phyloP scores from a whole-genome alignment of 2,888 invertebrate species.

The Dysmachus trigonus region DNA sequence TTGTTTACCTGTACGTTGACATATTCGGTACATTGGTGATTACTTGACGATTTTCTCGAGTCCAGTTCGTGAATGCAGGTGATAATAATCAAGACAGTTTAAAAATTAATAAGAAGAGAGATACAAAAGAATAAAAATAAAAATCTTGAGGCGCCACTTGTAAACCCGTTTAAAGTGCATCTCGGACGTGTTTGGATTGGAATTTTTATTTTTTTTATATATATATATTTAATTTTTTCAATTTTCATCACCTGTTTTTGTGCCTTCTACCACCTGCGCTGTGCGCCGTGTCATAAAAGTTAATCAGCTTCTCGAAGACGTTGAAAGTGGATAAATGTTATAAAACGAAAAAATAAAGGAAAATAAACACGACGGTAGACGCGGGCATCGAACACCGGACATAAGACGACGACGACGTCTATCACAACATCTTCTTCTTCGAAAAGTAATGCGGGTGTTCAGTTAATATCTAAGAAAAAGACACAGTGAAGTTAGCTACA shows the following conservation, averaged over 20 bases:
- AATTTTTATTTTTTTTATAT: not conserved
- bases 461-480: not conserved
- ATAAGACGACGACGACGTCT: not conserved
- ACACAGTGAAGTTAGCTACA: not conserved
- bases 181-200: not conserved
- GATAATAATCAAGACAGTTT: not conserved
- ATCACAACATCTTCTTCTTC: too few relatives aligned
- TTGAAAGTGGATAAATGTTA: constrained; percentile 8
- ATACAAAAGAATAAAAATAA: not conserved
- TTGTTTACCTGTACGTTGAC: constrained; percentile 30
- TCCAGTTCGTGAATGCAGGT: not conserved
- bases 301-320: constrained; percentile 3
- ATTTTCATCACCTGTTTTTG: not conserved
- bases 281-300: constrained; percentile 15
- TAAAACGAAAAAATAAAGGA: not conserved
- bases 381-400: not conserved
- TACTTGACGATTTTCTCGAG: not conserved
- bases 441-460: not conserved
- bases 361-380: not conserved
- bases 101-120: not conserved
- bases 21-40: not conserved
- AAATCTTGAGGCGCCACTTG: constrained; percentile 13
- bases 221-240: not conserved
- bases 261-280: not conserved
- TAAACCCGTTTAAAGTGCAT: not conserved